Evolutionary conservation across 1,140 invertebrate genomes (phyloP).

Genomic region (Maconellicoccus hirsutus): DNA sequence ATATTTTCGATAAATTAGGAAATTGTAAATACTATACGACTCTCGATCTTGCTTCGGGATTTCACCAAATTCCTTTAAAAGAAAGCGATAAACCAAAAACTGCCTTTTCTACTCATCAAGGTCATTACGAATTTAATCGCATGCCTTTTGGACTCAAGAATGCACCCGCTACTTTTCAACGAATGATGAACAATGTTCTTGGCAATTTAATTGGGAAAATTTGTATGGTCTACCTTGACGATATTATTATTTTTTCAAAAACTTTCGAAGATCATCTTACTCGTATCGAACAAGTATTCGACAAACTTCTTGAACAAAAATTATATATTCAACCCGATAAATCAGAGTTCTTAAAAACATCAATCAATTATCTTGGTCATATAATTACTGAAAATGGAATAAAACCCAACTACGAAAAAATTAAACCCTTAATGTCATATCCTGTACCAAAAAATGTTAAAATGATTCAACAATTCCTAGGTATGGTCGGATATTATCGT

Average conservation of each 20-base stretch:
- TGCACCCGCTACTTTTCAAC: conserved; percentile 37
- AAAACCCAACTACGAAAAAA: conserved; percentile 22
- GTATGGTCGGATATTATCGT: conserved; percentile 34
- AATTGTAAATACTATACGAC: conserved; percentile 35
- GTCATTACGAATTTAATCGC: conserved; percentile 34
- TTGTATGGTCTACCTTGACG: conserved; percentile 25
- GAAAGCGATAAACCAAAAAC: conserved; percentile 36
- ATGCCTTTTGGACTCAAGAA: conserved; percentile 38
- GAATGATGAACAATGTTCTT: conserved; percentile 23
- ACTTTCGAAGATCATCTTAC: neutral
- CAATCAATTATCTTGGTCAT: conserved; percentile 16
- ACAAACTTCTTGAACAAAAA: conserved; percentile 1
- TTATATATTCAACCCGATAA: conserved; percentile 24
- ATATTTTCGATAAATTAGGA: conserved; percentile 35
- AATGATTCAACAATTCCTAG: conserved; percentile 34
- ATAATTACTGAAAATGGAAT: conserved; percentile 11
- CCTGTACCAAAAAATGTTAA: conserved; percentile 32
- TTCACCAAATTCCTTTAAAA: conserved; percentile 39
- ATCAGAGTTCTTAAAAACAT: neutral
- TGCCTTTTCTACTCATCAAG: conserved; percentile 35
- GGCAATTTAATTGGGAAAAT: neutral
- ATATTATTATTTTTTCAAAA: conserved; percentile 10
- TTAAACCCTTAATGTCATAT: conserved; percentile 34
- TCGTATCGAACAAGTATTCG: neutral
- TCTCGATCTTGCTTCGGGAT: conserved; percentile 40